phyloP scores from a whole-genome alignment of 1,140 invertebrate species.

The Trichoplusia ni region DNA sequence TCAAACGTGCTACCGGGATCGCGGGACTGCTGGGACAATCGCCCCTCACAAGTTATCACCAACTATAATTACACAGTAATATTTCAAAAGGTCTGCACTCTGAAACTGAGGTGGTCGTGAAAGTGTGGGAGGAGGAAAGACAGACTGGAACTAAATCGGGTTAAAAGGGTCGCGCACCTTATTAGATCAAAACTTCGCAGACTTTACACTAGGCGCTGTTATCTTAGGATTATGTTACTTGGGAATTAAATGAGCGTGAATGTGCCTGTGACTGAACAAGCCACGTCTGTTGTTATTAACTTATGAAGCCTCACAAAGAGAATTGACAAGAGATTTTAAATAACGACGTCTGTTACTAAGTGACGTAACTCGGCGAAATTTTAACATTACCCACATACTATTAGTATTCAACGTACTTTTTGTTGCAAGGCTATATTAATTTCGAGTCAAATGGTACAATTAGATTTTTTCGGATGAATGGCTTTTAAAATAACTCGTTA shows the following conservation, averaged over 20 bases:
- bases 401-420: no score
- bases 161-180: conserved; percentile 13
- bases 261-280: background rate
- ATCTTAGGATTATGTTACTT: conserved; percentile 6
- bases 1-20: conserved; percentile 41
- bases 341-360: no score
- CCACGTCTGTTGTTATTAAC: background rate
- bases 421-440: no score
- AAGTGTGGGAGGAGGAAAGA: background rate
- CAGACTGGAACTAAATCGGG: background rate
- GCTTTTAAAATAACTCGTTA: no score
- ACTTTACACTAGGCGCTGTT: conserved; percentile 24
- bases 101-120: conserved; percentile 7
- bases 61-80: conserved; percentile 44
- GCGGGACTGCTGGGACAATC: conserved; percentile 39
- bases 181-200: conserved; percentile 14
- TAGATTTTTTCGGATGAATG: no score
- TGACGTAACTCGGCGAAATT: no score
- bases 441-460: no score
- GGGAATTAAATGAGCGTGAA: conserved; percentile 9
- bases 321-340: no score
- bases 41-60: conserved; percentile 40
- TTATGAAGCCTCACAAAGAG: background rate
- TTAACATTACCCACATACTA: no score
- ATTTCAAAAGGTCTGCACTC: conserved; percentile 42